Base-by-base conservation (phyloP, 1,140 invertebrate species). In the Drosophila malerkotliana region DNA sequence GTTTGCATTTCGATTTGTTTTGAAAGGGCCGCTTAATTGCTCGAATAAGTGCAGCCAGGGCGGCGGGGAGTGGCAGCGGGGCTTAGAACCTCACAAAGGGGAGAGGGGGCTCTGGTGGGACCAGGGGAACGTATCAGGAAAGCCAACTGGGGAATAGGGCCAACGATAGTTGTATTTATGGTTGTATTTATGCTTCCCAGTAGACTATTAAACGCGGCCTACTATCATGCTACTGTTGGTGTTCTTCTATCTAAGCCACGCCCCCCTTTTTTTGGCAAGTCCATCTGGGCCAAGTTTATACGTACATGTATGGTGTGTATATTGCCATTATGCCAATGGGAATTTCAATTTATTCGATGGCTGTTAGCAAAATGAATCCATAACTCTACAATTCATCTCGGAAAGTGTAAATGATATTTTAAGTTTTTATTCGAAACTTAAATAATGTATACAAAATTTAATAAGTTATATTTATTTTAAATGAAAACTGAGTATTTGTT, bases 1-100 rank as follows among this genome's bases (percentile, higher is more conserved):
- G 71, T 75, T 80, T 80, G 77, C 77, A 79, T 75, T 79, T 79
- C 77, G 75, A 79, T 79, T 77, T 77, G 73, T 76, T 76, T 77
- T 76, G 72, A 77, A 77, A 77, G 72, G 73, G 72, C 63, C 21
- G 73, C 73, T 76, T 77, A 77, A 77, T 76, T 77, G 73, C 73
- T 76, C 51, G 73, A 56, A 49, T 60, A 62, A 73, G 72, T 53
- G 67, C 41, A 44, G 14, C 44, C 24, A 24, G 18, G 7, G 44
- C 18, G 18, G 26, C 28, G 48, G 18, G 39, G 8, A 9, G 34
- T 7, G n/a, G 5, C 4, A 6, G 1, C 28, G 37, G 41, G 18
- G 21, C 12, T 14, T 34, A 14, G 41, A 9, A 6, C 14, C 8
- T 21, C 41, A 48, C n/a, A 26, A n/a, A 26, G 44, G 44, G 32